Conservation (phyloP, 2,888 invertebrate species). For the Nebria salina region DNA sequence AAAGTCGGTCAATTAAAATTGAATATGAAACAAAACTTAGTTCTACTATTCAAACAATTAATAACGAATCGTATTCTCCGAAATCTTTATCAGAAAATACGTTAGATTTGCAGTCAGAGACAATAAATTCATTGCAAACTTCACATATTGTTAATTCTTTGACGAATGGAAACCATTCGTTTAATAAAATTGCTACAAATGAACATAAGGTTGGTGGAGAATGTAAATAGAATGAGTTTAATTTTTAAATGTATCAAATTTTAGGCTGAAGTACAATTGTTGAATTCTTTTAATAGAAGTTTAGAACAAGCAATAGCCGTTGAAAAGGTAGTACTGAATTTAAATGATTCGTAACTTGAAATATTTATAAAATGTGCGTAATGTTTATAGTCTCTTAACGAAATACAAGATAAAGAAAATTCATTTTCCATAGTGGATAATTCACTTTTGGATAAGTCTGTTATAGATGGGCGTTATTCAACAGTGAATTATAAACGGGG, state of each 20-base stretch:
- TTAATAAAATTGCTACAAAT: not conserved
- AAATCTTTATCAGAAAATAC: not conserved
- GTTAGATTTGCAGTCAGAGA: not conserved
- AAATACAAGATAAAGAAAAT: constrained; percentile 21
- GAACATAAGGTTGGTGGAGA: not conserved
- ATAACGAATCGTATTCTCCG: not conserved
- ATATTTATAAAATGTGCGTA: not conserved
- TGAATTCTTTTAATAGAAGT: constrained; percentile 71
- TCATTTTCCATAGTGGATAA: not conserved
- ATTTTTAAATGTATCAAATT: constrained; percentile 56
- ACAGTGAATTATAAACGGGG: constrained; percentile 30
- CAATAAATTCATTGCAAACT: not conserved
- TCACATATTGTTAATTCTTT: not conserved
- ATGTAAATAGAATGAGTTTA: not conserved
- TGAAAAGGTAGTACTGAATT: constrained; percentile 62
- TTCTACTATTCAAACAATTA: not conserved
- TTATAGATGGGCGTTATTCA: not conserved
- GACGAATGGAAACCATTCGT: not conserved
- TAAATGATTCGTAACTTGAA: not conserved
- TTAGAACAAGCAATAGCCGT: constrained; percentile 67
- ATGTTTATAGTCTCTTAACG: constrained; percentile 6
- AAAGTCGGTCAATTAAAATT: not conserved
- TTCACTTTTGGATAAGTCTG: not conserved
- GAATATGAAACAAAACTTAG: not conserved
- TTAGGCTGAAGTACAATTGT: constrained; percentile 69